Base-by-base conservation (phyloP, 2,888 invertebrate species). In the Ommatoiulus sabulosus region DNA sequence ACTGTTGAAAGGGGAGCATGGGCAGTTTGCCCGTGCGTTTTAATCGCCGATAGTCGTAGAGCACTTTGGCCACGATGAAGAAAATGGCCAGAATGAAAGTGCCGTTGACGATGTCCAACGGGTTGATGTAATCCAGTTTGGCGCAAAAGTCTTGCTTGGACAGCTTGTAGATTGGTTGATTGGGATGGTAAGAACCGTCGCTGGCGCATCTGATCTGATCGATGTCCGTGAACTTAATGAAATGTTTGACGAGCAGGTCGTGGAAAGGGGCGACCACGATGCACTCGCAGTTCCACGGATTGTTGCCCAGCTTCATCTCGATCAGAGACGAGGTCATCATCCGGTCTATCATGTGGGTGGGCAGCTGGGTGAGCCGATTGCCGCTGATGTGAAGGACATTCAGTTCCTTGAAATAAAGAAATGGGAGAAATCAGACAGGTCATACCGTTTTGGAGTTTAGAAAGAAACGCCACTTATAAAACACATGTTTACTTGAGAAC, bases 281-380 rank as follows among this genome's bases (percentile, higher is more conserved):
- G 80, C 88, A 88, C 44, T 88, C 88, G 52, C 88, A 88, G 80
- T 88, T 88, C 88, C 88, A 88, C 5, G 88, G 88, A 43, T 88
- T 88, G 20, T 88, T 88, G 7, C 88, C 88, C 44, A 88, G 20
- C 44, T 72, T 88, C 43, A 88, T 80, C 12, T 88, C 44, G 80
- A 80, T 80, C 10, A 88, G 35, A 43, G 2, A 44, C 10, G 2
- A 6, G 12, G 80, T 8, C 20, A 88, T 48, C 80, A 63, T 35
- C 20, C 44, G 7, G 43, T 88, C 88, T 1, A 88, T 80, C 72
- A 88, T 52, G 44, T 88, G 80, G 20, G 84, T 80, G 80, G 88
- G 84, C 44, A 88, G 43, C 17, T 88, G 35, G 43, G 43, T 88
- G 6, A 88, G 35, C 1, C 72, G 43, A 44, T 88, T 88, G 43